These are phyloP conservation scores for Mesorhabditis sp. DNA, from an alignment of 2,888 invertebrate genomes.

Conservation along the genomic window DNA sequence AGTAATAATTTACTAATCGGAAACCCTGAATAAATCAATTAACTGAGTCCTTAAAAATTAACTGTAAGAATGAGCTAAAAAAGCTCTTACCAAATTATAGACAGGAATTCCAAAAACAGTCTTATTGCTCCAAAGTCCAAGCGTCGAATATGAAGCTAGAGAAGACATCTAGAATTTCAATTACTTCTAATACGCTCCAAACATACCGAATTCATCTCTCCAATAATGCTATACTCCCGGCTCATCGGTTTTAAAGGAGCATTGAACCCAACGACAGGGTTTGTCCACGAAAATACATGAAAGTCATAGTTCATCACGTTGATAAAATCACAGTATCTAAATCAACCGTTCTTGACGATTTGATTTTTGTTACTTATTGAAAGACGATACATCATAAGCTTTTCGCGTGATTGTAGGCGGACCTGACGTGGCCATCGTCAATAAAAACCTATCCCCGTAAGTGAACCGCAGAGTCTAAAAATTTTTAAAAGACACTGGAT, in stretches of 20 bases:
- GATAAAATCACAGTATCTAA: conserved; percentile 74
- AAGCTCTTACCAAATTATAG: conserved; percentile 74
- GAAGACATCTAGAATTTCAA: conserved; percentile 69
- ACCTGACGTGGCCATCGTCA: conserved; percentile 67
- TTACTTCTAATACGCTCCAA: not conserved
- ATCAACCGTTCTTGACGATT: conserved; percentile 2
- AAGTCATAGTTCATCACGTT: conserved; percentile 90
- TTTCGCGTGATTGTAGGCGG: conserved; percentile 73
- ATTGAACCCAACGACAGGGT: conserved; percentile 81
- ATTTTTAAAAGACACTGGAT: not conserved
- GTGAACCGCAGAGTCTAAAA: conserved; percentile 30
- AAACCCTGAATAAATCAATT: conserved; percentile 59
- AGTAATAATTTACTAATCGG: conserved; percentile 65
- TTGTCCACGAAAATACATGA: conserved; percentile 70
- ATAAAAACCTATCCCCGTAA: conserved; percentile 26
- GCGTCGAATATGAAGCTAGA: conserved; percentile 72
- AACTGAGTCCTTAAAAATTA: not conserved
- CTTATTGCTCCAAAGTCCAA: conserved; percentile 75
- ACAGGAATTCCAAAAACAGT: conserved; percentile 81
- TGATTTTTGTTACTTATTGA: conserved; percentile 68
- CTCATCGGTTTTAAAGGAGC: conserved; percentile 71
- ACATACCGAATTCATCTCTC: conserved; percentile 46
- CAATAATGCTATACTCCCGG: conserved; percentile 34
- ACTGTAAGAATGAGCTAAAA: no score
- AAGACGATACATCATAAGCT: conserved; percentile 75